Evolutionary conservation across 2,888 invertebrate genomes (phyloP), one percentile per base, ranked within the genome.

Genomic region (Ectemnius cavifrons): DNA sequence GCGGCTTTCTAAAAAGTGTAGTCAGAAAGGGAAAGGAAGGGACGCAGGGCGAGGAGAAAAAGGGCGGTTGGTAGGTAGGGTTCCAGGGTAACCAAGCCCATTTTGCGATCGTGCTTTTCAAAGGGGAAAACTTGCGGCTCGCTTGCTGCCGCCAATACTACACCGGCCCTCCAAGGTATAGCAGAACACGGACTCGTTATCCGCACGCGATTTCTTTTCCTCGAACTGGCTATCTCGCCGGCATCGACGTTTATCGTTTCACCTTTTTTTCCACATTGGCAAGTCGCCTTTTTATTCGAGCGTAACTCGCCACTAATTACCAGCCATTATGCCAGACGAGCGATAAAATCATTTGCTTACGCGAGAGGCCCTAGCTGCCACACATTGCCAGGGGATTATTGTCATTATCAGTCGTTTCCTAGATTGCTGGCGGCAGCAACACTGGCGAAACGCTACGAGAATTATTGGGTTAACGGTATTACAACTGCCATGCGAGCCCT

Each of bases 141-240:
- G 64, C 37, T 37, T 37, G 37, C 37, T 37, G 37, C 37, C 65
- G 63, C 59, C 71, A 65, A 71, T 68, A 58, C 49, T 68, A 45
- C 64, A 45, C 63, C 52, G 71, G 69, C 13, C 59, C 37, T 37
- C 37, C 63, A 77, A 67, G 73, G 71, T 49, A 75, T 66, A 37
- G 37, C 37, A 37, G 37, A 37, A 8, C 73, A 60, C 60, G 71
- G 61, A 73, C 82, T 84, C 80, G 85, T 86, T 86, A 86, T 75
- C 79, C 77, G 81, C 86, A 86, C 86, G 86, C 86, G 80, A 86
- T 82, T 83, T 79, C 81, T 81, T 85, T 86, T 83, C 87, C 71
- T 63, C 75, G 86, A 85, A 86, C 77, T 73, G 77, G 62, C 66
- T 82, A 79, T 80, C 79, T 67, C 63, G 60, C 58, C 57, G 71